Evolutionary conservation across 2,113 vertebrate species (phyloP).

Genomic region (Brachypteracias leptosomus): DNA sequence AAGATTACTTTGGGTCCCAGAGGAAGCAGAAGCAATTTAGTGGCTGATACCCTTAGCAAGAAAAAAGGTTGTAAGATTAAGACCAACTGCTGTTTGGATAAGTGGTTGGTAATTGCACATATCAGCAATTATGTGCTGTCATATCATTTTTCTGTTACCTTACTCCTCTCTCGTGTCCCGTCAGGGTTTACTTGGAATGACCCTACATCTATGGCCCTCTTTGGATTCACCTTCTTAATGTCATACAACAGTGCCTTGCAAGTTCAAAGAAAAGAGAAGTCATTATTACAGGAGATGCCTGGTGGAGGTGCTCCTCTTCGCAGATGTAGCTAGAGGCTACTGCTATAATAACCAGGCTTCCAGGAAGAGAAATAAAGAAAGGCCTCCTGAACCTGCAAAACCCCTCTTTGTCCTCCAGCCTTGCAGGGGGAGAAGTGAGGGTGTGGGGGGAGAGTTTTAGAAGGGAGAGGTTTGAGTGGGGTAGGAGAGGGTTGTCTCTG

Average conservation of each 20-base stretch:
- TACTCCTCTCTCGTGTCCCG: constrained; percentile 84
- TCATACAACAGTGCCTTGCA: constrained; percentile 81
- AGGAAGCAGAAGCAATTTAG: constrained; percentile 85
- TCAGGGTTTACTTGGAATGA: constrained; percentile 87
- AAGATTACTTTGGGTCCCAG: constrained; percentile 82
- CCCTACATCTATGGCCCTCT: constrained; percentile 86
- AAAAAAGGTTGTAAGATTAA: constrained; percentile 83
- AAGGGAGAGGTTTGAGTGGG: neutral
- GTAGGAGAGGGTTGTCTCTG: neutral
- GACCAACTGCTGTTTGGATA: constrained; percentile 85
- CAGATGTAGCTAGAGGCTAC: constrained; percentile 37
- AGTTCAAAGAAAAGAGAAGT: constrained; percentile 41
- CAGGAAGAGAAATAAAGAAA: constrained; percentile 2
- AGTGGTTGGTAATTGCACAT: constrained; percentile 83
- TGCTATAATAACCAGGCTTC: constrained; percentile 42
- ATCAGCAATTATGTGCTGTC: constrained; percentile 78
- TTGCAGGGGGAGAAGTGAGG: neutral
- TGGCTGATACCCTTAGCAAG: constrained; percentile 79
- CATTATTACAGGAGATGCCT: constrained; percentile 35
- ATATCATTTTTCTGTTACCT: constrained; percentile 82
- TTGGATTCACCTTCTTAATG: constrained; percentile 86
- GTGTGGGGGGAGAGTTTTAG: neutral
- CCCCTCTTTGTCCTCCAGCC: neutral
- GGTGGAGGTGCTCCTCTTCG: constrained; percentile 46
- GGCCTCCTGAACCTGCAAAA: constrained; percentile 22